Evolutionary conservation across 1,140 invertebrate genomes (phyloP), one percentile per base, ranked within the genome.

Genomic region (Chymomyza costata): DNA sequence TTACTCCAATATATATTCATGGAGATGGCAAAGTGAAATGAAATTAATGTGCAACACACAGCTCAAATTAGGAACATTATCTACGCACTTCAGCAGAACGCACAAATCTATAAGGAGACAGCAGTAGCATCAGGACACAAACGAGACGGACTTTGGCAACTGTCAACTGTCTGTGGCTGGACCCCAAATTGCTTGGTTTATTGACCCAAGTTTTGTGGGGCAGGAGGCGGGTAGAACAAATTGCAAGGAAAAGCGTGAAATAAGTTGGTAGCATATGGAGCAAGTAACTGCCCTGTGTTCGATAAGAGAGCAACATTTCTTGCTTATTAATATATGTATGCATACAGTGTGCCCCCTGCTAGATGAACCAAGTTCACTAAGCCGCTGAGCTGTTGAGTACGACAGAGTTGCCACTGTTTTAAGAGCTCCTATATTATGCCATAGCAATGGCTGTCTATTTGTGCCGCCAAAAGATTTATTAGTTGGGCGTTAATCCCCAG

Each of bases 401-500:
- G 5, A 13, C 40, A 40, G 25, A 48, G 3, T 11, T 34, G 41
- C 53, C 61, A 49, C 44, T 44, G 10, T 47, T 16, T 18, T 19
- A 15, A n/a, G 2, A 35, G 25, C 21, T 25, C 45, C 31, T 34
- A 35, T n/a, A n/a, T n/a, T n/a, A n/a, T n/a, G n/a, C n/a, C n/a
- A n/a, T n/a, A n/a, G n/a, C n/a, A n/a, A n/a, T n/a, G n/a, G 11
- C 43, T 38, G 31, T 13, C 3, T 10, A 13, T 18, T 15, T n/a
- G 7, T 11, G 25, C 37, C 49, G 48, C 62, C 47, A 66, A 57
- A 31, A 43, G 71, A 78, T 78, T 78, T 78, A 78, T 78, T 78
- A 78, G 71, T 78, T 78, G 66, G 71, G 71, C 71, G 71, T 71
- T 78, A 78, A 78, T 78, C 71, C 71, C 71, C 76, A 68, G 73